Base-by-base conservation (phyloP, 2,888 invertebrate genomes). In the Tachina grossa region DNA sequence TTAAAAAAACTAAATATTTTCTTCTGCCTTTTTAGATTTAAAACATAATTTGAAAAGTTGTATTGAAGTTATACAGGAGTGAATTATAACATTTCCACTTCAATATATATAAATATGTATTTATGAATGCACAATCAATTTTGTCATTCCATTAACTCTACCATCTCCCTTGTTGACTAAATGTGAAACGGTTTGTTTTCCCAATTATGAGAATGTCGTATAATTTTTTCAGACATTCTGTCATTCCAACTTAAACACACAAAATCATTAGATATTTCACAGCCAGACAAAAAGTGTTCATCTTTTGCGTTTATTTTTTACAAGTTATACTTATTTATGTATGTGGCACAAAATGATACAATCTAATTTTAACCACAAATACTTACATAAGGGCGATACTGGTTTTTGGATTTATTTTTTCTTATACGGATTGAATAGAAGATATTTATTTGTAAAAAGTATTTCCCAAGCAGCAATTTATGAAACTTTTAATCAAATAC, bases 171-270 rank as follows among this genome's bases (percentile, higher is more conserved):
- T 68, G 16, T 68, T 51, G 39, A 55, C 43, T 71, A 19, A 43
- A 55, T 55, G 14, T 19, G 14, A 43, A 43, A 19, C 47, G 14
- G 55, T 59, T 57, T 47, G 31, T 53, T 43, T 43, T 57, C 9
- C 31, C 59, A 72, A 72, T 59, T 72, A 59, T 45, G 31, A 31
- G 45, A 59, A 45, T 72, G n/a, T 13, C 57, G 45, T 72, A 57
- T 31, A 59, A 31, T 59, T 59, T 55, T 47, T 57, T 57, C 47
- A 72, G 72, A 57, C 57, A 57, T 72, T 72, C 47, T 72, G 57
- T 72, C 72, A 72, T 47, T 72, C 55, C 16, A 59, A 66, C 47
- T 59, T 63, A 57, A 74, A 80, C 22, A 57, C 72, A 72, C 51
- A 51, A 51, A 57, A 59, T 39, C 79, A 72, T 79, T 79, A 79